These are phyloP conservation scores for Neoarius graeffei DNA, from an alignment of 2,113 vertebrate genomes.

Conservation along the genomic window DNA sequence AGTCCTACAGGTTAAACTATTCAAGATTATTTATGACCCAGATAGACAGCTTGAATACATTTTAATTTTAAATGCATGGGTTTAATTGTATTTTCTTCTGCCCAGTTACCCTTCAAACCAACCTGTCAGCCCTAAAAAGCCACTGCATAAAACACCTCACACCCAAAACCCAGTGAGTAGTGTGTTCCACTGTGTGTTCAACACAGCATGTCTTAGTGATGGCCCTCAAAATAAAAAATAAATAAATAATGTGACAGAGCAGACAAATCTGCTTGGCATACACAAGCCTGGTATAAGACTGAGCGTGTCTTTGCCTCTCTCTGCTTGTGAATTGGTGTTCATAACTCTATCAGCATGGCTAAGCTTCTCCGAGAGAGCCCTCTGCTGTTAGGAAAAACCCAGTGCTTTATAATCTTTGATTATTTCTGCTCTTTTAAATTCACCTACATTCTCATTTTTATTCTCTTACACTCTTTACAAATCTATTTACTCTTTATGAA, in stretches of 20 bases:
- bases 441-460: conserved; percentile 31
- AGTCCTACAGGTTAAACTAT: not conserved
- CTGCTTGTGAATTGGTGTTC: conserved; percentile 45
- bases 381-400: conserved; percentile 64
- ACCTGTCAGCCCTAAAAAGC: not conserved
- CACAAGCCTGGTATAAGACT: not conserved
- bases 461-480: not conserved
- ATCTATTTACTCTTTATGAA: not conserved
- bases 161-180: not conserved
- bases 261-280: conserved; percentile 39
- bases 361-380: conserved; percentile 67
- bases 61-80: not conserved
- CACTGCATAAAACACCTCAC: not conserved
- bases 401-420: conserved; percentile 5
- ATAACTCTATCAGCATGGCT: conserved; percentile 41
- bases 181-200: not conserved
- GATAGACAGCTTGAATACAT: not conserved
- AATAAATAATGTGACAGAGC: conserved; percentile 9
- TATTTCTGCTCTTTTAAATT: conserved; percentile 19
- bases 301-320: conserved; percentile 8
- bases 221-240: conserved; percentile 24
- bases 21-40: not conserved
- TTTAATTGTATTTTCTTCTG: not conserved
- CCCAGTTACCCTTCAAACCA: not conserved
- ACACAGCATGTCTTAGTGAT: conserved; percentile 24